A percentile compares a stretch with the other conserved stretches of the same genome.
Evolutionary conservation across 2,113 vertebrate species (phyloP).

Genomic region (Ceyx margarethae): DNA sequence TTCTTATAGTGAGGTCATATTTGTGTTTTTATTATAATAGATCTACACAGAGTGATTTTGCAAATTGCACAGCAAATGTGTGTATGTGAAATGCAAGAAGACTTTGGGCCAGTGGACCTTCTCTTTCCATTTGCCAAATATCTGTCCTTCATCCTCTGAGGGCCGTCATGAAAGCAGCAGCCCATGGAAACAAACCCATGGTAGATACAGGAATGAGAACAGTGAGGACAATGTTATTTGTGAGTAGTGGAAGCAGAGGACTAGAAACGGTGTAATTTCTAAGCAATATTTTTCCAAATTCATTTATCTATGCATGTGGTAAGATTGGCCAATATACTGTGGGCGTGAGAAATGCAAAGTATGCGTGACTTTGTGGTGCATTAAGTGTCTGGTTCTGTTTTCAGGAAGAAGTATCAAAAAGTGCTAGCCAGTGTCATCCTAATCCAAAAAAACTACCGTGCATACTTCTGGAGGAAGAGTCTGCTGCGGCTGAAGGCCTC

Average conservation of each 20-base stretch:
- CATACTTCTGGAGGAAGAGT: constrained; percentile 82
- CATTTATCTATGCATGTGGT: neutral
- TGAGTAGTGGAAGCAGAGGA: neutral
- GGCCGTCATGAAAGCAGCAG: neutral
- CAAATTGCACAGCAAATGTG: neutral
- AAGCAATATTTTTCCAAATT: neutral
- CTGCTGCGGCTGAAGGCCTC: constrained; percentile 80
- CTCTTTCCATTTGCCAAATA: neutral
- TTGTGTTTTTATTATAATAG: neutral
- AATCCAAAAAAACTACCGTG: constrained; percentile 91
- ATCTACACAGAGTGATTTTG: neutral
- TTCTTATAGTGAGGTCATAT: neutral
- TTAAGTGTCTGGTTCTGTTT: constrained; percentile 13
- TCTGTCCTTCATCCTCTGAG: neutral
- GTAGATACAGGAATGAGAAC: neutral
- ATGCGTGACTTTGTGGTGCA: fast-evolving
- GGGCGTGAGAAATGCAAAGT: neutral
- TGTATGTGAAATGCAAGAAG: neutral
- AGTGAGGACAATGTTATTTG: neutral
- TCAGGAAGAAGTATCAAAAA: constrained; percentile 85
- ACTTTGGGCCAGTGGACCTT: neutral
- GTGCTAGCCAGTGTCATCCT: constrained; percentile 79
- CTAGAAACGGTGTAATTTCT: neutral
- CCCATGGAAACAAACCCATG: neutral
- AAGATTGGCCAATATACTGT: neutral